These are phyloP conservation scores for Nomada lathburiana DNA, from an alignment of 2,888 invertebrate species.

Conservation along the genomic window DNA sequence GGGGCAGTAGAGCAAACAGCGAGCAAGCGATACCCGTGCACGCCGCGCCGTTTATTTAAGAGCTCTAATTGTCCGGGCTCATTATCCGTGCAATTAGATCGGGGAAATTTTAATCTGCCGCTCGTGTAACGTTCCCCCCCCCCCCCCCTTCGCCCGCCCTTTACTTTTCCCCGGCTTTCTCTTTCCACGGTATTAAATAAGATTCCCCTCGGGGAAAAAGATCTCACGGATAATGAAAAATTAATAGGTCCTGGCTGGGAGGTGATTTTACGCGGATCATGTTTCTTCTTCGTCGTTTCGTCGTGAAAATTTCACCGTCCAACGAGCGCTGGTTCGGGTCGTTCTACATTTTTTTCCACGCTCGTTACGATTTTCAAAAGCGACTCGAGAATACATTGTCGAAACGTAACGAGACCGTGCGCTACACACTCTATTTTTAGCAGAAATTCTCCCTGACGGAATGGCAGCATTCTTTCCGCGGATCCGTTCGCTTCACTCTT, in stretches of 20 bases:
- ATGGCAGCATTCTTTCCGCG: neutral
- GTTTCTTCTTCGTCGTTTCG: neutral
- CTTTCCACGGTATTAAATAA: slow-evolving; percentile 28
- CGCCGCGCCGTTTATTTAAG: slow-evolving; percentile 32
- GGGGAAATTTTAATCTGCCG: slow-evolving; percentile 39
- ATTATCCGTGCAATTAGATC: slow-evolving; percentile 51
- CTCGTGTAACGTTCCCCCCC: neutral
- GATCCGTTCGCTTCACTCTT: neutral
- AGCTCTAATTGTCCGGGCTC: slow-evolving; percentile 50
- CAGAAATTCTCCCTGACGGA: neutral
- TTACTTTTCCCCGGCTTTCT: neutral
- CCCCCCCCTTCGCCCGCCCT: neutral
- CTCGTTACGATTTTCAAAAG: neutral
- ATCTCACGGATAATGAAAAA: slow-evolving; percentile 29
- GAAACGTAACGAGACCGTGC: neutral
- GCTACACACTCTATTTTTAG: neutral
- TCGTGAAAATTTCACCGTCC: neutral
- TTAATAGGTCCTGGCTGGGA: slow-evolving; percentile 25
- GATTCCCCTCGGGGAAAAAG: neutral
- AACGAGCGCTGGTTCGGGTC: neutral
- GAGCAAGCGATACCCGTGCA: neutral
- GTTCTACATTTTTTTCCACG: too few species aligned
- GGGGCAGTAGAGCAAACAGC: slow-evolving; percentile 1
- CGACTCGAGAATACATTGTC: slow-evolving; percentile 1
- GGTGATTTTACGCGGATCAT: slow-evolving; percentile 14